phyloP scores from a whole-genome alignment of 2,113 vertebrate species.

The Myrmecobius fasciatus region DNA sequence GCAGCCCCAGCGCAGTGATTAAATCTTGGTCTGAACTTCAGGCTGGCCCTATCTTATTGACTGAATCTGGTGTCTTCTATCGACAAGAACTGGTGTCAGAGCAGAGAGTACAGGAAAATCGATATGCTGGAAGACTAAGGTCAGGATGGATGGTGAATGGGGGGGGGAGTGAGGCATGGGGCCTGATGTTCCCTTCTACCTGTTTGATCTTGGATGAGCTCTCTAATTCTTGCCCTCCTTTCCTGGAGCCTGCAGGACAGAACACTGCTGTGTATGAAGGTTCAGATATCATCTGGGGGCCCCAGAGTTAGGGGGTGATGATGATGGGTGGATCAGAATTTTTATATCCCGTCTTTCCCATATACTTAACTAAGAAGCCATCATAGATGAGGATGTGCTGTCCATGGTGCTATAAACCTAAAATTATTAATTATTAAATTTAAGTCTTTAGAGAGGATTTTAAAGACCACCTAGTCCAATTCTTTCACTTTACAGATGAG shows the following conservation, averaged over 20 bases:
- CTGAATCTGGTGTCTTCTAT: slow-evolving; percentile 43
- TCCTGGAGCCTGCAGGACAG: background rate
- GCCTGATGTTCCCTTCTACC: background rate
- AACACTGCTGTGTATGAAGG: background rate
- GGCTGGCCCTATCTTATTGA: slow-evolving; percentile 60
- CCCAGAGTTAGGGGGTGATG: background rate
- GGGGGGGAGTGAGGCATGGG: background rate
- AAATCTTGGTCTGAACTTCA: slow-evolving; percentile 48
- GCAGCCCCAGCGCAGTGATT: slow-evolving; percentile 43
- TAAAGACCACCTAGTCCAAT: background rate
- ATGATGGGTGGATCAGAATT: background rate
- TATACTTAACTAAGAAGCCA: background rate
- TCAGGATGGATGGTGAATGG: slow-evolving; percentile 27
- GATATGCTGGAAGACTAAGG: slow-evolving; percentile 42
- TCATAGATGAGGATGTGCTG: background rate
- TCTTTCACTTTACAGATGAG: background rate
- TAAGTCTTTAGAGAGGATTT: background rate
- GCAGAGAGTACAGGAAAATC: slow-evolving; percentile 32
- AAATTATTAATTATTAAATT: background rate
- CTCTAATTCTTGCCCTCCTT: background rate
- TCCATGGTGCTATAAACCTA: background rate
- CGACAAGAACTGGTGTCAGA: slow-evolving; percentile 50
- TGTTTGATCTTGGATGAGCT: background rate
- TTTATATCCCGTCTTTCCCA: background rate
- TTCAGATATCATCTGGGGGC: background rate